These are phyloP conservation scores for Drosophila micromelanica DNA, from an alignment of 1,140 invertebrate genomes.

Conservation along the genomic window DNA sequence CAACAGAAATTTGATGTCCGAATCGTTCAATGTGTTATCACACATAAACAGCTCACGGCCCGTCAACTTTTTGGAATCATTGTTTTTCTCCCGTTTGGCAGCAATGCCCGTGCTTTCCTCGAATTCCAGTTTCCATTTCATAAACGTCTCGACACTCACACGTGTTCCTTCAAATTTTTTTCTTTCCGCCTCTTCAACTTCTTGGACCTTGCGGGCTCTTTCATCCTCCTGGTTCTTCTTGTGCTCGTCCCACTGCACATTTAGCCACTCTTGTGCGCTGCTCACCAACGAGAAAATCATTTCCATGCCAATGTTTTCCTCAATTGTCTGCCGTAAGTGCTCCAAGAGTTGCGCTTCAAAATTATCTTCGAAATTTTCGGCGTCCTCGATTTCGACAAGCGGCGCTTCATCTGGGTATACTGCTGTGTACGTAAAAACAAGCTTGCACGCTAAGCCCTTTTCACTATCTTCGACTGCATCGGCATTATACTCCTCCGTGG, in stretches of 20 bases:
- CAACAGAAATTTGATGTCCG: slow-evolving; percentile 97
- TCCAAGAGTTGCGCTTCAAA: slow-evolving; percentile 89
- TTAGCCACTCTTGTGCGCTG: slow-evolving; percentile 95
- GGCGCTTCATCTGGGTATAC: slow-evolving; percentile 96
- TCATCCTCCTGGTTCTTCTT: slow-evolving; percentile 90
- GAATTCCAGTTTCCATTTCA: slow-evolving; percentile 97
- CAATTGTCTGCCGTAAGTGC: slow-evolving; percentile 89
- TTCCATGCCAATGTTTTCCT: slow-evolving; percentile 97
- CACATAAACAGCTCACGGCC: slow-evolving; percentile 96
- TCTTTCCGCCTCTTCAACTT: slow-evolving; percentile 95
- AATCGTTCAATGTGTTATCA: slow-evolving; percentile 96
- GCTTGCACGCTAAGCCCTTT: slow-evolving; percentile 88
- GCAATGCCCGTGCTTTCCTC: slow-evolving; percentile 94
- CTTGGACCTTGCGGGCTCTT: slow-evolving; percentile 88
- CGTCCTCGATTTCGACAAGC: slow-evolving; percentile 91
- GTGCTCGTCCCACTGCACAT: slow-evolving; percentile 91
- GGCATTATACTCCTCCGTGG: slow-evolving; percentile 90
- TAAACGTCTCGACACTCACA: slow-evolving; percentile 98
- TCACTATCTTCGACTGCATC: slow-evolving; percentile 86
- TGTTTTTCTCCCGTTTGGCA: slow-evolving; percentile 90
- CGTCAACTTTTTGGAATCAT: slow-evolving; percentile 90
- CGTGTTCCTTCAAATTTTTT: slow-evolving; percentile 97
- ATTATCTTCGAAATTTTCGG: slow-evolving; percentile 91
- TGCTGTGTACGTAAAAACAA: slow-evolving; percentile 93
- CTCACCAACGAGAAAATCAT: slow-evolving; percentile 99